These are phyloP conservation scores for Myotis brandtii DNA, from an alignment of 2,113 vertebrate species.

Conservation along the genomic window DNA sequence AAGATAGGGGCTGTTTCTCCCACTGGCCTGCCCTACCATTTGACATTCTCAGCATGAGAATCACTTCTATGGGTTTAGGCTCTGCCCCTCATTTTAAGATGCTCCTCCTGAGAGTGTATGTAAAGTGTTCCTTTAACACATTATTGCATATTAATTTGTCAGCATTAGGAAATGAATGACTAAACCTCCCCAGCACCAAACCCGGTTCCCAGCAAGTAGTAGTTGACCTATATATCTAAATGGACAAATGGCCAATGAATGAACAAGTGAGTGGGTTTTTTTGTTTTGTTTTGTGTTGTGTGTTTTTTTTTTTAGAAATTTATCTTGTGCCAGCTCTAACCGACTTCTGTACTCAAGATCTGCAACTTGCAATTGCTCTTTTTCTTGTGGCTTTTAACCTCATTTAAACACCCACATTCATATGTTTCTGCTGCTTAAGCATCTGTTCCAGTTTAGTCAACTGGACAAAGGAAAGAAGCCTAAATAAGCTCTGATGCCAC, in stretches of 20 bases:
- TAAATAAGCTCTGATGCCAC: not conserved
- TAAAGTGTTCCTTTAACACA: not conserved
- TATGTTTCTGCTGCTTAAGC: not conserved
- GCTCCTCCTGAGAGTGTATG: not conserved
- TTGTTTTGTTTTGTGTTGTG: too few species aligned
- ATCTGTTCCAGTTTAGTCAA: not conserved
- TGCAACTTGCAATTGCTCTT: not conserved
- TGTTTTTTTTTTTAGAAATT: not conserved
- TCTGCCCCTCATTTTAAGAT: not conserved
- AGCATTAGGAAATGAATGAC: not conserved
- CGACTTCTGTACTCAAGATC: not conserved
- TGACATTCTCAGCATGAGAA: not conserved
- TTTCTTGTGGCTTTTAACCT: conserved; percentile 50
- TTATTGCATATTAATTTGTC: not conserved
- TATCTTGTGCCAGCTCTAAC: not conserved
- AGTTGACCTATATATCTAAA: not conserved
- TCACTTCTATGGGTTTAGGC: not conserved
- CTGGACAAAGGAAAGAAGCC: not conserved
- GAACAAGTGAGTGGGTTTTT: not conserved
- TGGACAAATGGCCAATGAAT: not conserved
- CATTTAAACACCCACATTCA: conserved; percentile 10
- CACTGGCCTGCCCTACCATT: not conserved
- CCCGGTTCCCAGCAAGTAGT: not conserved
- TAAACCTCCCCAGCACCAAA: not conserved
- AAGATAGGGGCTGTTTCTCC: not conserved